Base-by-base conservation (phyloP, 2,888 invertebrate genomes). In the Acleris literana region DNA sequence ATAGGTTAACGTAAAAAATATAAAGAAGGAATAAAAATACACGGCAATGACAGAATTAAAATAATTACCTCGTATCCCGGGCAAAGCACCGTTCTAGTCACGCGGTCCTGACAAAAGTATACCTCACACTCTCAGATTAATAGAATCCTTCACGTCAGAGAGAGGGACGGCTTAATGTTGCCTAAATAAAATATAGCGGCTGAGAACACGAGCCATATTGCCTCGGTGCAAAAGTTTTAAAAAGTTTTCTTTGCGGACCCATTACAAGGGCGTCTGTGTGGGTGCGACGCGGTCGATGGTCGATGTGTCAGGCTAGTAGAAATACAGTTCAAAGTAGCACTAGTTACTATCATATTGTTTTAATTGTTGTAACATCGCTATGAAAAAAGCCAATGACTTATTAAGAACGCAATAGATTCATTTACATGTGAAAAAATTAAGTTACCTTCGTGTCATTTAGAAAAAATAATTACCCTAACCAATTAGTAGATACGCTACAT, bases 171-270 rank as follows among this genome's bases (percentile, higher is more conserved):
- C 76, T 79, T 70, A 84, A 79, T 81, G 88, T 87, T 87, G 85
- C 89, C 91, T 90, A 91, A 92, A 93, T 93, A 92, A 92, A 92
- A 90, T 88, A 88, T 90, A 87, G 89, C 89, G 92, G 87, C 86
- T 87, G 88, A 89, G 91, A 92, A 92, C 91, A 90, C 91, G 92
- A 91, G 92, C 92, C 92, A 92, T 93, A 93, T 93, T 93, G 93
- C 93, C 90, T 92, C 90, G 90, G 86, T 90, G 91, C 88, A 90
- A 93, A 93, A 93, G 91, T 93, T 93, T 92, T 93, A 86, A 93
- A 93, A 93, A 93, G 89, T 93, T 93, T 93, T 92, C 92, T 93
- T 93, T 92, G 91, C 92, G 90, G 92, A 88, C 90, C 92, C 91
- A 92, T 92, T 92, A 93, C 91, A 90, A 90, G 85, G 81, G 77